Percentiles rank a stretch among this genome's conserved stretches.
phyloP scores from a whole-genome alignment of 2,113 vertebrate genomes.

The Elephantulus edwardii region DNA sequence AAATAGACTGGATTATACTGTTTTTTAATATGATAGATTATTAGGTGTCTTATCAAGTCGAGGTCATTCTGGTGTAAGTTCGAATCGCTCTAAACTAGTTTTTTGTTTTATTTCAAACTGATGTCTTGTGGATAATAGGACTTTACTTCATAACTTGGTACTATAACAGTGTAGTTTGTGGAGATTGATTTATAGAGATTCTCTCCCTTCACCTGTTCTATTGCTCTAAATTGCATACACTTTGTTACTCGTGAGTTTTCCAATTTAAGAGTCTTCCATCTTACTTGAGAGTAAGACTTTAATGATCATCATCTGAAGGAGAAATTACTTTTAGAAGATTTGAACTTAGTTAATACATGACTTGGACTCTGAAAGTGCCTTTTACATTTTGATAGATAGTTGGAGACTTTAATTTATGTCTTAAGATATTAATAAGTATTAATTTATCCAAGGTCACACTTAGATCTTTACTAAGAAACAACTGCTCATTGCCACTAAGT shows the following conservation, averaged over 20 bases:
- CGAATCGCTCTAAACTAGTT: not conserved
- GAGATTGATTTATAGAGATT: slow-evolving; percentile 9
- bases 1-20: not conserved
- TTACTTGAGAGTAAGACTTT: not conserved
- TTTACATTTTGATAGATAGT: not conserved
- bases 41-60: not conserved
- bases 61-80: not conserved
- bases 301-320: not conserved
- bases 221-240: slow-evolving; percentile 35
- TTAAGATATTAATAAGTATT: not conserved
- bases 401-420: not conserved
- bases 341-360: not conserved
- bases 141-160: not conserved
- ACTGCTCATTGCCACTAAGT: too few species aligned
- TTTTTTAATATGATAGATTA: not conserved
- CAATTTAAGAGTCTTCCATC: not conserved
- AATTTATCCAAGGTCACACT: not conserved
- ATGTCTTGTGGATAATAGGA: not conserved
- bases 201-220: not conserved
- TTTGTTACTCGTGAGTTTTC: slow-evolving; percentile 38
- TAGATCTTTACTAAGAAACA: too few species aligned
- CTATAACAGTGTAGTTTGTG: not conserved
- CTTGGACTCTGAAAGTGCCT: not conserved
- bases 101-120: not conserved
- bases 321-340: slow-evolving; percentile 29